Evolutionary conservation across 2,797 vertebrate species (phyloP).

Genomic region (Lerista edwardsae): DNA sequence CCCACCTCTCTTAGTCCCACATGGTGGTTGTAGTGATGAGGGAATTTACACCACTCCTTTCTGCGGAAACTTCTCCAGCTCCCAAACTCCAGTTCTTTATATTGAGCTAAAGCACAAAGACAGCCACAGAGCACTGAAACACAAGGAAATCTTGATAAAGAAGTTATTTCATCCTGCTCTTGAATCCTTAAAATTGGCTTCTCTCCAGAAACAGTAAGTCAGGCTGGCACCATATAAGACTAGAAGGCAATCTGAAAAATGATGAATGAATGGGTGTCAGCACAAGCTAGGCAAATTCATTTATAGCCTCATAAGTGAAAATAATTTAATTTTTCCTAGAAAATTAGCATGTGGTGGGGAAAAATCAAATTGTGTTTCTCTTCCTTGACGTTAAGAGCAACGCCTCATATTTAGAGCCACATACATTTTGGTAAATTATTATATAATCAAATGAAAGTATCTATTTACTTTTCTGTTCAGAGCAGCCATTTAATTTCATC

Average conservation of each 20-base stretch:
- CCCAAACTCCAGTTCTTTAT: background rate
- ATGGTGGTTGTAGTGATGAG: background rate
- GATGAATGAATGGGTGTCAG: constrained; percentile 3
- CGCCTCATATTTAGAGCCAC: constrained; percentile 1
- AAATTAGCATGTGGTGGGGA: constrained; percentile 39
- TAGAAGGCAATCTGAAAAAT: constrained; percentile 45
- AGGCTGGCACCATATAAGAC: constrained; percentile 42
- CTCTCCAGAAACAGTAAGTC: constrained; percentile 49
- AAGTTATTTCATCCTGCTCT: constrained; percentile 55
- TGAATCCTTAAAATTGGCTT: constrained; percentile 27
- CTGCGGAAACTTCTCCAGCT: background rate
- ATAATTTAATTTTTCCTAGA: constrained; percentile 41
- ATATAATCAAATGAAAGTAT: constrained; percentile 32
- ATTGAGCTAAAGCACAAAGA: background rate
- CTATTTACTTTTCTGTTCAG: constrained; percentile 15
- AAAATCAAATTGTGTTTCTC: constrained; percentile 39
- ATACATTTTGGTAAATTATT: background rate
- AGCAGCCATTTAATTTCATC: constrained; percentile 13
- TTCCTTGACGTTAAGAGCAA: background rate
- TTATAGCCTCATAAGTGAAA: constrained; percentile 30
- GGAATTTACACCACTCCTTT: background rate
- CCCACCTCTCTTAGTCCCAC: too few species aligned
- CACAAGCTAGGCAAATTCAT: constrained; percentile 41
- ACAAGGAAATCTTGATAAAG: constrained; percentile 42
- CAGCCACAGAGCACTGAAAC: background rate